phyloP scores from a whole-genome alignment of 2,797 vertebrate species.

The Microctenopoma steveboyesi region DNA sequence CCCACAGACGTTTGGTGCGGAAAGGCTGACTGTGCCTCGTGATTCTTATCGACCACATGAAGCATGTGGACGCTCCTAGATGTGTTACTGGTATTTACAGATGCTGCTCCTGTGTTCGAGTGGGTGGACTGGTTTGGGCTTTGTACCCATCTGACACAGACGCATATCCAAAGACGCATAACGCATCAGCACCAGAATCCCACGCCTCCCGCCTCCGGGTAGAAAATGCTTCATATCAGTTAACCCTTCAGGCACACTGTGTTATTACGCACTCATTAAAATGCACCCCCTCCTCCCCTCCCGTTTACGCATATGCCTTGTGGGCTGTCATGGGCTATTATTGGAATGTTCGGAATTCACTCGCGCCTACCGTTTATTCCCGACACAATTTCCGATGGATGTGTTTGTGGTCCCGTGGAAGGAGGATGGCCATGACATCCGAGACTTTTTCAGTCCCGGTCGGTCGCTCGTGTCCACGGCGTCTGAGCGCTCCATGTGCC shows the following conservation, averaged over 20 bases:
- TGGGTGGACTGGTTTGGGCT: conserved; percentile 72
- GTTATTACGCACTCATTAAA: conserved; percentile 75
- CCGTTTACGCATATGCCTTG: conserved; percentile 72
- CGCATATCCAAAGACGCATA: conserved; percentile 77
- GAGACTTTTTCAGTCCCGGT: conserved; percentile 91
- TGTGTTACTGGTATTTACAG: conserved; percentile 54
- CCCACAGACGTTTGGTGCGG: conserved; percentile 75
- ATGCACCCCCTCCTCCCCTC: conserved; percentile 38
- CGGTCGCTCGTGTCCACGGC: conserved; percentile 94
- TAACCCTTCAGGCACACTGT: conserved; percentile 78
- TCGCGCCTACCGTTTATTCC: conserved; percentile 87
- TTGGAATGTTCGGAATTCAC: conserved; percentile 59
- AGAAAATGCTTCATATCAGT: conserved; percentile 72
- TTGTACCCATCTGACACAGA: conserved; percentile 70
- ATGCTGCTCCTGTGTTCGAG: conserved; percentile 64
- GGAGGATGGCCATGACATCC: conserved; percentile 97
- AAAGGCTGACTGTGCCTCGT: conserved; percentile 39
- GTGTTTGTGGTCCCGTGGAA: conserved; percentile 90
- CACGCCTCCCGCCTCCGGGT: conserved; percentile 80
- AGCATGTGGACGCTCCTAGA: conserved; percentile 50
- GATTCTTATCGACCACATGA: conserved; percentile 54
- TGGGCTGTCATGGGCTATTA: conserved; percentile 67
- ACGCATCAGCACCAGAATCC: conserved; percentile 76
- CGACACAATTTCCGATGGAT: conserved; percentile 84
- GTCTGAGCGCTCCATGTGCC: conserved; percentile 93